A percentile compares a stretch with the other conserved stretches of the same genome.
Conservation (phyloP, 2,113 vertebrate genomes). For the Naja naja region DNA sequence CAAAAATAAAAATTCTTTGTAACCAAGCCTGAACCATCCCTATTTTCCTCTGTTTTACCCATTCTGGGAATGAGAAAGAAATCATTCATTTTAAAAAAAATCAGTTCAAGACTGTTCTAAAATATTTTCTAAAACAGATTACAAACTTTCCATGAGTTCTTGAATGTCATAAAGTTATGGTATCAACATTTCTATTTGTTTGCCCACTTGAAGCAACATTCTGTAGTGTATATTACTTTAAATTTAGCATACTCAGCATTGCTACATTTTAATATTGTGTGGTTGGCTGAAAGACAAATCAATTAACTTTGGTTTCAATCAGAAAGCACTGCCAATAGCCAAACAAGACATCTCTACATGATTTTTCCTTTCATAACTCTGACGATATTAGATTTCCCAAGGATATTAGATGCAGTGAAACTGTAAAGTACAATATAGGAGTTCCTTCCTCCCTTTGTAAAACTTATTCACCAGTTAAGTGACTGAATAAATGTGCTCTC, state of each 20-base stretch:
- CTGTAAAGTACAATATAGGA: background rate
- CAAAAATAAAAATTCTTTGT: background rate
- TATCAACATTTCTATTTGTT: background rate
- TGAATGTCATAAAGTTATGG: background rate
- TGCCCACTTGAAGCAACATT: background rate
- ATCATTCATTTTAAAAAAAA: background rate
- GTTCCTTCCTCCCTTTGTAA: background rate
- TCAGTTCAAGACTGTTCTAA: background rate
- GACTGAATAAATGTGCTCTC: background rate
- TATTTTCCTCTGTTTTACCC: background rate
- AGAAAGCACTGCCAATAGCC: background rate
- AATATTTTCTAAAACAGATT: background rate
- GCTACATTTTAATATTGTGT: background rate
- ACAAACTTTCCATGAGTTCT: background rate
- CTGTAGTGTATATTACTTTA: background rate
- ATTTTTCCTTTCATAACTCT: background rate
- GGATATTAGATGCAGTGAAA: background rate
- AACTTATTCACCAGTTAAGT: background rate
- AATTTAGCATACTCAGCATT: background rate
- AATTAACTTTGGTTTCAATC: background rate
- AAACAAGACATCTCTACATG: background rate
- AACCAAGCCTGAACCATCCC: background rate
- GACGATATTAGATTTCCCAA: background rate
- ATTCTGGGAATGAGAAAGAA: background rate
- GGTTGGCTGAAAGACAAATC: background rate